Conservation (phyloP, 2,797 vertebrate species). For the Gadopsis bispinosus region DNA sequence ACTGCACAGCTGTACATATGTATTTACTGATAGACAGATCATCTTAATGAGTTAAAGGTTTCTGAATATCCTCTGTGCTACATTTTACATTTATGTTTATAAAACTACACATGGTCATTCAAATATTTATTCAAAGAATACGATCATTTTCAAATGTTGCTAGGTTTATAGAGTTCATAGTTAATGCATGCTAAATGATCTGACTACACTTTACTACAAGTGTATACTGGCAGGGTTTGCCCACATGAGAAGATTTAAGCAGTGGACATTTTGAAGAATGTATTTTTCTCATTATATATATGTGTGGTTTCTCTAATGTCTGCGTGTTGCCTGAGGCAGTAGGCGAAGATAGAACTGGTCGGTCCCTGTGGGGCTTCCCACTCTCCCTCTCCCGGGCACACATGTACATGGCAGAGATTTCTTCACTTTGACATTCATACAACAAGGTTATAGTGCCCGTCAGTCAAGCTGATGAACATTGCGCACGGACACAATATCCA, state of each 20-base stretch:
- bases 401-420: slow-evolving; percentile 37
- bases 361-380: slow-evolving; percentile 45
- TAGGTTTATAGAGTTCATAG: neutral
- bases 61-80: neutral
- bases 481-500: slow-evolving; percentile 12
- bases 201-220: neutral
- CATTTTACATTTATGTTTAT: neutral
- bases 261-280: neutral
- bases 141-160: neutral
- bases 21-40: neutral
- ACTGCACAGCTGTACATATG: slow-evolving; percentile 14
- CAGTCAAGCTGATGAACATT: slow-evolving; percentile 44
- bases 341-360: slow-evolving; percentile 17
- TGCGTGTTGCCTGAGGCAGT: slow-evolving; percentile 41
- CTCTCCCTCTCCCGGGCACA: slow-evolving; percentile 32
- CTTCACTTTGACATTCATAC: slow-evolving; percentile 58
- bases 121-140: neutral
- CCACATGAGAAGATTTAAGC: neutral
- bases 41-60: neutral
- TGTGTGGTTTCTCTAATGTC: slow-evolving; percentile 7
- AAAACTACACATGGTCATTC: neutral
- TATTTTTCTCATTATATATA: neutral
- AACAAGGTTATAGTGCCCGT: slow-evolving; percentile 51
- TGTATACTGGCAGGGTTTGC: neutral
- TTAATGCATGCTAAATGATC: neutral